Evolutionary conservation across 2,888 invertebrate genomes (phyloP).

Genomic region (Gasteruption jaculator): DNA sequence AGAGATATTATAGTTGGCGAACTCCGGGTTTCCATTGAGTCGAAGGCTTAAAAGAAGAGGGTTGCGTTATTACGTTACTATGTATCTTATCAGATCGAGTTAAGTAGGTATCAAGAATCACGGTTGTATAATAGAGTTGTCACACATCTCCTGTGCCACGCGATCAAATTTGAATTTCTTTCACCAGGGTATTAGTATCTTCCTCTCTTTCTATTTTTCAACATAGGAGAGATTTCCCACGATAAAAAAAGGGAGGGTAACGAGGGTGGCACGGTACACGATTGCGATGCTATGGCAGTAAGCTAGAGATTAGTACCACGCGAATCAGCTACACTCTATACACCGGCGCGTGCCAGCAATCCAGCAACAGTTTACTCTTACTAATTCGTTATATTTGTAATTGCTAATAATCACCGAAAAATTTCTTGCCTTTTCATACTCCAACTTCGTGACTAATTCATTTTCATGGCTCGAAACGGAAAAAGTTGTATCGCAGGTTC

Average conservation of each 20-base stretch:
- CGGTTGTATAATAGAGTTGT: conserved; percentile 35
- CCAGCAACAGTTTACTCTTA: conserved; percentile 20
- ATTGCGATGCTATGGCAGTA: conserved; percentile 24
- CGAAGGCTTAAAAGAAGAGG: no score
- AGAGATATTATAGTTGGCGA: no score
- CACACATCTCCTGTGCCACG: no score
- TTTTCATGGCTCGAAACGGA: no score
- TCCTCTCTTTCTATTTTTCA: no score
- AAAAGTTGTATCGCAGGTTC: no score
- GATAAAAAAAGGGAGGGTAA: conserved; percentile 14
- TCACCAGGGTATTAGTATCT: no score
- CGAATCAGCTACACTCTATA: conserved; percentile 36
- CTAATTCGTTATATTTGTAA: conserved; percentile 44
- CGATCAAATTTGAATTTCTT: no score
- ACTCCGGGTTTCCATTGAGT: no score
- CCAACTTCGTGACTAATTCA: no score
- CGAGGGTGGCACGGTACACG: conserved; percentile 28
- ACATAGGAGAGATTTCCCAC: conserved; percentile 48
- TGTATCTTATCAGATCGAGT: conserved; percentile 33
- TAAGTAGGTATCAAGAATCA: conserved; percentile 25
- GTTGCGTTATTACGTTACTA: no score
- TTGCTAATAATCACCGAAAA: conserved; percentile 45
- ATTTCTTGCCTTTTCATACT: conserved; percentile 24
- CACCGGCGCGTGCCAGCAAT: conserved; percentile 34
- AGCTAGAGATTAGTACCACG: conserved; percentile 33